Evolutionary conservation across 2,888 invertebrate genomes (phyloP), one percentile per base, ranked within the genome.

Genomic region (Drosophila paramelanica): DNA sequence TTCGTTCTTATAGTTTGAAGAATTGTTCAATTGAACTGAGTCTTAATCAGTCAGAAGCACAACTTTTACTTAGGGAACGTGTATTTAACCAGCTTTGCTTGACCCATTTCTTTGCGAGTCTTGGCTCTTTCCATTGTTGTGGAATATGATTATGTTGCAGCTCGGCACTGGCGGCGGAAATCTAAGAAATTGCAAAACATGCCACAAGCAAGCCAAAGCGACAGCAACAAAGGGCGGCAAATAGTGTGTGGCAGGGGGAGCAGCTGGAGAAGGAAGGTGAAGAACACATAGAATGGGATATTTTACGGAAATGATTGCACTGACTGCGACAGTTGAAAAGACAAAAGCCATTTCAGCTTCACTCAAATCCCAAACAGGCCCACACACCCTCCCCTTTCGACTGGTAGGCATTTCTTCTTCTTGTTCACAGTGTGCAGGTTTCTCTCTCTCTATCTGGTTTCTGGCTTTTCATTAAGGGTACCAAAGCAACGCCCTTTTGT

Each of bases 131-230:
- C 43, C 7, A 33, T 60, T 60, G 55, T 52, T 51, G 17, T 43
- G 23, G 8, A 52, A 52, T 65, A 78, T 57, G 60, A 62, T 57
- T 58, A 56, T 50, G 49, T 25, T 56, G 60, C 52, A 27, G 38
- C n/a, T 47, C 11, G 67, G 55, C 46, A 10, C 41, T 1, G 42
- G 68, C 73, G 49, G 42, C 78, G 66, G 83, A 74, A 72, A 81
- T 78, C 84, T 64, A 74, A 80, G 83, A 71, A 79, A 79, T 82
- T 65, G 83, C 71, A 74, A 77, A 71, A 70, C 77, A 79, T 70
- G 73, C 77, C 79, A 73, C 82, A 66, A 67, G 47, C 75, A 10
- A 31, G 31, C 31, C 3, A 10, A 10, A 31, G 23, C 27, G 27
- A 31, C 13, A 20, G 52, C 49, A 33, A 71, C 70, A 71, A 71